Evolutionary conservation across 2,113 vertebrate genomes (phyloP).

Genomic region (Electrona antarctica): DNA sequence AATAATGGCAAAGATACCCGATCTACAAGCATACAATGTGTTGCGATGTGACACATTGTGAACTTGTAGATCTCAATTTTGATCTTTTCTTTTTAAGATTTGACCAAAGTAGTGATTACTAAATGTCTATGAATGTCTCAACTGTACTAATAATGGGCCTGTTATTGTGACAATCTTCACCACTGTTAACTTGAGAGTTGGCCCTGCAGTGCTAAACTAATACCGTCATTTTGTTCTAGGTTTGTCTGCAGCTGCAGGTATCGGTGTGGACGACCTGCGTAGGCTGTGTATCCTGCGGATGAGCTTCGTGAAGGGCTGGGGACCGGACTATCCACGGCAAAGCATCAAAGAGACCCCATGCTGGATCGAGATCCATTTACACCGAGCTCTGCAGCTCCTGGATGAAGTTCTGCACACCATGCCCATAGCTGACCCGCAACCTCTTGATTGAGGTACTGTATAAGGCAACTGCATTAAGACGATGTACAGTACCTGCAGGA

Average conservation of each 20-base stretch:
- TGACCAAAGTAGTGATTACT: no score
- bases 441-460: slow-evolving; percentile 85
- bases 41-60: no score
- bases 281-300: slow-evolving; percentile 95
- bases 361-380: slow-evolving; percentile 97
- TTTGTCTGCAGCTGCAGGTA: slow-evolving; percentile 93
- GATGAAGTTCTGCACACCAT: slow-evolving; percentile 98
- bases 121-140: no score
- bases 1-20: no score
- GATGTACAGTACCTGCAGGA: slow-evolving; percentile 37
- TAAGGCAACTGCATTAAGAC: slow-evolving; percentile 42
- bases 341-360: slow-evolving; percentile 98
- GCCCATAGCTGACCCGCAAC: slow-evolving; percentile 97
- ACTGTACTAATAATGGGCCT: no score
- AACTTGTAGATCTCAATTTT: no score
- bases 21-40: no score
- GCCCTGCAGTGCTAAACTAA: slow-evolving; percentile 6
- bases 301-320: slow-evolving; percentile 99
- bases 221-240: slow-evolving; percentile 70
- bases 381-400: slow-evolving; percentile 94
- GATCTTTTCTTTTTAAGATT: no score
- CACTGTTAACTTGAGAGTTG: slow-evolving; percentile 8
- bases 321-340: slow-evolving; percentile 93
- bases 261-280: slow-evolving; percentile 94
- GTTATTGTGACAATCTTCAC: not conserved